Percentiles rank a stretch among this genome's conserved stretches.
phyloP scores from a whole-genome alignment of 2,113 vertebrate species.

The Cygnus atratus region DNA sequence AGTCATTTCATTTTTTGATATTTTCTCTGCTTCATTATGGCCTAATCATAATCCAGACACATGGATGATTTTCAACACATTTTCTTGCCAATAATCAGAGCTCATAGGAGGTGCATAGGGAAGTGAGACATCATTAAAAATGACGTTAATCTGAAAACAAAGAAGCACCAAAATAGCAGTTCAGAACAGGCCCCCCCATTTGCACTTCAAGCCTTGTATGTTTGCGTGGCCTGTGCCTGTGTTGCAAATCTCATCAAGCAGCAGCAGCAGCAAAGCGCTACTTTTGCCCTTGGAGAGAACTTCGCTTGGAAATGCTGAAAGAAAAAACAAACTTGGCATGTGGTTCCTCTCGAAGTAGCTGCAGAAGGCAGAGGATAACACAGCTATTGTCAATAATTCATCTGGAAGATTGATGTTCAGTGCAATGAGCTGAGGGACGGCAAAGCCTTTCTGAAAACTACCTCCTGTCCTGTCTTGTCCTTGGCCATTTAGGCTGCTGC shows the following conservation, averaged over 20 bases:
- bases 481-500: background rate
- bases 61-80: background rate
- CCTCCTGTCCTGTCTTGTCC: background rate
- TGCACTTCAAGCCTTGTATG: rapidly evolving
- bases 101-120: background rate
- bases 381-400: background rate
- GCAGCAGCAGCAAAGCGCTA: background rate
- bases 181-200: background rate
- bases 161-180: background rate
- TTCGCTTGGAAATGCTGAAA: background rate
- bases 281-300: background rate
- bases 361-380: background rate
- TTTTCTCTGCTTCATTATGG: background rate
- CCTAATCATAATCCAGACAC: background rate
- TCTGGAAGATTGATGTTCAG: background rate
- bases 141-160: background rate
- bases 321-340: background rate
- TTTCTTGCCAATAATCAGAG: background rate
- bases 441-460: background rate
- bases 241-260: background rate
- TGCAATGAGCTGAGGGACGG: background rate
- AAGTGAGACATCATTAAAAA: background rate
- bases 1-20: background rate
- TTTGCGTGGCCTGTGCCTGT: rapidly evolving
- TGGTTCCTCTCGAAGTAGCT: background rate